Percentiles rank a stretch among this genome's conserved stretches.
These are phyloP conservation scores for Venustoraphidia nigricollis DNA, from an alignment of 2,888 invertebrate genomes.

Conservation along the genomic window DNA sequence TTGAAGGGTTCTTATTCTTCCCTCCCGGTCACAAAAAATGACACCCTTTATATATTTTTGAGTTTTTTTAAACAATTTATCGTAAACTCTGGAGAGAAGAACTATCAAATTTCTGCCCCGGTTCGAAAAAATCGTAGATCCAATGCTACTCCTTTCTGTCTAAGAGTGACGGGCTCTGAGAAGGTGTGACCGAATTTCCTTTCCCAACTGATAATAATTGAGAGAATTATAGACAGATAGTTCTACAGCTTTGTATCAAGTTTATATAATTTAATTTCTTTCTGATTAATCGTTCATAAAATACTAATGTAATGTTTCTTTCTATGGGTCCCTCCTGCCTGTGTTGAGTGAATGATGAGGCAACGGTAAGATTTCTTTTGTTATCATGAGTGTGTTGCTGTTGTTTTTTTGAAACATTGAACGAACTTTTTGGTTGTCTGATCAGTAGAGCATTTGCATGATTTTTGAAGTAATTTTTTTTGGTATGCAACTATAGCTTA, in stretches of 20 bases:
- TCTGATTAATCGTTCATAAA: slow-evolving; percentile 7
- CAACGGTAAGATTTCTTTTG: slow-evolving; percentile 25
- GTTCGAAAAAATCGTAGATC: no score
- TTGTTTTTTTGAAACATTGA: not conserved
- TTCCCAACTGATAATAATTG: not conserved
- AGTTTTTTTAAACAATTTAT: no score
- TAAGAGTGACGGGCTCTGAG: no score
- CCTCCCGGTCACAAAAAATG: no score
- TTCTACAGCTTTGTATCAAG: slow-evolving; percentile 1
- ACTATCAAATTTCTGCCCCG: no score
- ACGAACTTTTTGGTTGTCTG: not conserved
- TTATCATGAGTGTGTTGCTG: not conserved
- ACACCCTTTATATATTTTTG: no score
- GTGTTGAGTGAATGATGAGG: slow-evolving; percentile 62
- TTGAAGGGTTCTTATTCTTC: no score
- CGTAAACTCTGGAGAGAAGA: no score
- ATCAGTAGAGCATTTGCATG: slow-evolving; percentile 5
- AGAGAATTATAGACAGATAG: not conserved
- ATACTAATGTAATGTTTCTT: slow-evolving; percentile 21
- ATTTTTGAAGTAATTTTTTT: slow-evolving; percentile 4
- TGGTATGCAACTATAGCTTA: not conserved
- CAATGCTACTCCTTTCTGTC: no score
- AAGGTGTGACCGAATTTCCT: slow-evolving; percentile 2
- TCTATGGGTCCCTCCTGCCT: slow-evolving; percentile 65
- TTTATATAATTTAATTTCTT: slow-evolving; percentile 8